phyloP scores from a whole-genome alignment of 1,140 invertebrate species.

The Goniozus legneri region DNA sequence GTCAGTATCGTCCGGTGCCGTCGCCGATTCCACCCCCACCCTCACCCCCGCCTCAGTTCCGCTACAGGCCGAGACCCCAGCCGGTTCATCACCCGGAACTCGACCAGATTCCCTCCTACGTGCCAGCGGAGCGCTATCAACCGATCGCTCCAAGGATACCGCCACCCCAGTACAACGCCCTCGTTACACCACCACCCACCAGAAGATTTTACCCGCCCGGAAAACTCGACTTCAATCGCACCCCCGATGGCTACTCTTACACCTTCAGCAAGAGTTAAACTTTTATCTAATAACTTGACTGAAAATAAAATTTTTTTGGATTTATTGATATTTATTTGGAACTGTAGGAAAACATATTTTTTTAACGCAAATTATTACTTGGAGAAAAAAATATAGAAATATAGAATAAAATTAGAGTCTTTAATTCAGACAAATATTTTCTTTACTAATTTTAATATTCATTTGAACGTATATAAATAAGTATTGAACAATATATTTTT shows the following conservation, averaged over 20 bases:
- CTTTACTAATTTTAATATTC: no score
- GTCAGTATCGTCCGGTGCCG: no score
- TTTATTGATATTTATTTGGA: no score
- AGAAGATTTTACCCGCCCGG: slow-evolving; percentile 76
- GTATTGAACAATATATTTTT: no score
- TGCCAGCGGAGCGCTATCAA: slow-evolving; percentile 48
- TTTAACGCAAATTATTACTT: no score
- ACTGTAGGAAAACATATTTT: no score
- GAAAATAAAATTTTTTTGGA: no score
- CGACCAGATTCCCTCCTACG: slow-evolving; percentile 45
- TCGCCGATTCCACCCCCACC: slow-evolving; percentile 8
- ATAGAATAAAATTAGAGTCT: no score
- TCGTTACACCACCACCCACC: slow-evolving; percentile 66
- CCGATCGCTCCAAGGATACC: slow-evolving; percentile 27
- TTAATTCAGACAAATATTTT: no score
- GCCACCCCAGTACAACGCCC: slow-evolving; percentile 51
- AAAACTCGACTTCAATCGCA: slow-evolving; percentile 77
- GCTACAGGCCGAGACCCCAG: slow-evolving; percentile 48
- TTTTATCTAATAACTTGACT: no score
- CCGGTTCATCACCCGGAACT: slow-evolving; percentile 46
- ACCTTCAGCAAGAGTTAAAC: slow-evolving; percentile 66
- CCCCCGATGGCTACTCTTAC: slow-evolving; percentile 79
- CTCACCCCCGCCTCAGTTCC: slow-evolving; percentile 40
- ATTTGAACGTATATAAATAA: no score
- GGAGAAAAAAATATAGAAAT: no score